phyloP scores from a whole-genome alignment of 2,113 vertebrate species.

The Notiomystis cincta region DNA sequence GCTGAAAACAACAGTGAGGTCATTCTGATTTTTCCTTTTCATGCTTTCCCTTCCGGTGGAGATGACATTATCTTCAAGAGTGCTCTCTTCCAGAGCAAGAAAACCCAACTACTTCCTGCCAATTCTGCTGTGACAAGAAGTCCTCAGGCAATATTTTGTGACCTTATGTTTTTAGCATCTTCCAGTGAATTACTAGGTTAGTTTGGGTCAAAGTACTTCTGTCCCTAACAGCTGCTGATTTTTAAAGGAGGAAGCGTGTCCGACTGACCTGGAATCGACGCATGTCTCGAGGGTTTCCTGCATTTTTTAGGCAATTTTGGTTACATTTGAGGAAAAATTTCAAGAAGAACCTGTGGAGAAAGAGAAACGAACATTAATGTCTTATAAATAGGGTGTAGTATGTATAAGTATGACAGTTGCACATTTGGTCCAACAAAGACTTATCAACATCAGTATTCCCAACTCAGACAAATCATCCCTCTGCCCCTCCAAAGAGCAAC shows the following conservation, averaged over 20 bases:
- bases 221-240: conserved; percentile 14
- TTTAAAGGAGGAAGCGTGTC: conserved; percentile 29
- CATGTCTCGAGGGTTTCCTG: conserved; percentile 98
- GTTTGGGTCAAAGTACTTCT: conserved; percentile 55
- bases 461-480: neutral
- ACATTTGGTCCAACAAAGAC: neutral
- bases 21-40: neutral
- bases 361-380: conserved; percentile 21
- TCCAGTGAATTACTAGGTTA: conserved; percentile 28
- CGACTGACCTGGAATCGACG: conserved; percentile 93
- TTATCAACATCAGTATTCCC: neutral
- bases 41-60: neutral
- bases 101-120: conserved; percentile 28
- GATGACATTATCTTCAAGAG: neutral
- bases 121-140: neutral
- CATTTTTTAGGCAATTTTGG: conserved; percentile 99
- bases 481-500: neutral
- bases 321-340: conserved; percentile 99
- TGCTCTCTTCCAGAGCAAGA: neutral
- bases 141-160: conserved; percentile 20
- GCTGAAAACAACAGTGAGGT: neutral
- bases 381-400: neutral
- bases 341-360: conserved; percentile 90
- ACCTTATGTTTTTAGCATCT: conserved; percentile 19
- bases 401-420: neutral